Conservation (phyloP, 2,113 vertebrate species). For the Psittacus erithacus region DNA sequence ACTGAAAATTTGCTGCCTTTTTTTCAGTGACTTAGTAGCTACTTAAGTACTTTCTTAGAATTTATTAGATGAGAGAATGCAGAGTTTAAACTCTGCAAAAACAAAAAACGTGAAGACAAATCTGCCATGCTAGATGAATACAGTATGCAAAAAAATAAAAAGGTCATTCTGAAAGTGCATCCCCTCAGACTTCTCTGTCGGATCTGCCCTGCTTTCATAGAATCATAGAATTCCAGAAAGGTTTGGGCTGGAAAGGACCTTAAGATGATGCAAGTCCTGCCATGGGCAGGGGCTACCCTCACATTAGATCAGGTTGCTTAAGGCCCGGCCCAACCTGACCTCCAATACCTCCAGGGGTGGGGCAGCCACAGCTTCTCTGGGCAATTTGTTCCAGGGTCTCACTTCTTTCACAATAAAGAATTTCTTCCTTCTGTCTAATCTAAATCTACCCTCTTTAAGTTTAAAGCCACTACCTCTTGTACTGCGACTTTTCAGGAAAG, state of each 20-base stretch:
- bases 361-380: neutral
- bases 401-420: neutral
- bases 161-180: neutral
- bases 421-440: neutral
- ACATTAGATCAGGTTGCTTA: neutral
- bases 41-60: neutral
- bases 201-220: neutral
- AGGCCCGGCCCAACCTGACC: neutral
- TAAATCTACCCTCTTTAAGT: neutral
- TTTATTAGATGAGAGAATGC: neutral
- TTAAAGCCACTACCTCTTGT: neutral
- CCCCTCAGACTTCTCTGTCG: neutral
- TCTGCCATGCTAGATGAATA: neutral
- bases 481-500: neutral
- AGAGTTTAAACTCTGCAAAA: neutral
- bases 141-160: neutral
- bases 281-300: neutral
- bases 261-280: neutral
- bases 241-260: neutral
- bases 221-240: neutral
- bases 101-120: neutral
- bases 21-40: neutral
- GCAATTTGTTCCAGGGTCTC: neutral
- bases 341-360: neutral
- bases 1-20: neutral